phyloP scores from a whole-genome alignment of 2,888 invertebrate genomes.

The Ectropis crepuscularia region DNA sequence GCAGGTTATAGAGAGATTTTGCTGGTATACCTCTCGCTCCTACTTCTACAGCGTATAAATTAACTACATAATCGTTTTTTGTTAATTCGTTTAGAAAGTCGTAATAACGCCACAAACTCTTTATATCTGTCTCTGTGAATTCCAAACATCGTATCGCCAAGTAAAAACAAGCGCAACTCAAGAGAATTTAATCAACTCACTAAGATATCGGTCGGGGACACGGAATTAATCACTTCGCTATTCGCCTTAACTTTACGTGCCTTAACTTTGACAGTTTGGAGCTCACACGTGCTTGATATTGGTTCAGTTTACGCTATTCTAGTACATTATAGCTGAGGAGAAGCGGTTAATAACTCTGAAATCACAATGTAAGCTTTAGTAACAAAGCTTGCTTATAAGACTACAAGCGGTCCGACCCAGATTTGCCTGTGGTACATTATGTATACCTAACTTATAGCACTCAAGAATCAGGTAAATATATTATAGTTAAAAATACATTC shows the following conservation, averaged over 20 bases:
- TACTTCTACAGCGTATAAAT: no score
- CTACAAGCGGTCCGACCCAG: no score
- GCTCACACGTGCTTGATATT: conserved; percentile 51
- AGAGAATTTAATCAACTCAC: conserved; percentile 77
- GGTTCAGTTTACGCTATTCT: conserved; percentile 35
- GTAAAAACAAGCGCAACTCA: conserved; percentile 29
- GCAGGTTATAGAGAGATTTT: no score
- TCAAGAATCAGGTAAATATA: no score
- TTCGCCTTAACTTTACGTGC: conserved; percentile 47
- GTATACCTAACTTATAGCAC: no score
- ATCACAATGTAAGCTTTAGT: not conserved
- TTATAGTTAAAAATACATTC: no score
- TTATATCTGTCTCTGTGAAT: no score
- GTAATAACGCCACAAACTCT: no score
- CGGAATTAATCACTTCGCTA: conserved; percentile 64
- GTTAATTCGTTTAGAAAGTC: no score
- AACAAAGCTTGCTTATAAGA: no score
- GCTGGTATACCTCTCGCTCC: no score
- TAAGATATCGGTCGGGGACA: conserved; percentile 70
- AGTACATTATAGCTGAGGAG: conserved; percentile 34
- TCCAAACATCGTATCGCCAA: conserved; percentile 8
- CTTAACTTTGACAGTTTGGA: conserved; percentile 53
- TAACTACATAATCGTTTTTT: no score
- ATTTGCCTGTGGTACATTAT: not conserved
- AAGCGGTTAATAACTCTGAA: conserved; percentile 8